Evolutionary conservation across 2,888 invertebrate species (phyloP).

Genomic region (Serrognathus titanus): DNA sequence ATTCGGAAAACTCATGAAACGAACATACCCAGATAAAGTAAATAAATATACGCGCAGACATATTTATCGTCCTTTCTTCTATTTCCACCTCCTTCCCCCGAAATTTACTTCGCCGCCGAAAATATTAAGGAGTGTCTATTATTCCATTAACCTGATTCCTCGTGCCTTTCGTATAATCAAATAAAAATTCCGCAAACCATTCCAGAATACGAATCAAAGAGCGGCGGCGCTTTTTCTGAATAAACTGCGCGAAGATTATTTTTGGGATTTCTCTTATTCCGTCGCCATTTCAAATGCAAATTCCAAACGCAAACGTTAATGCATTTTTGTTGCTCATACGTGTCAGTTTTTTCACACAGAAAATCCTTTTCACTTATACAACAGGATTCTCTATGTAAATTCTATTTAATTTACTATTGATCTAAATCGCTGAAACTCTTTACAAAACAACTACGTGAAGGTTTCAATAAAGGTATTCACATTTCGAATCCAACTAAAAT

Average conservation of each 20-base stretch:
- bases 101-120: slow-evolving; percentile 31
- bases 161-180: slow-evolving; percentile 2
- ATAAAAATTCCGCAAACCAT: slow-evolving; percentile 3
- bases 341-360: too few species aligned
- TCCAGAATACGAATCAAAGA: not conserved
- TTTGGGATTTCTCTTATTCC: too few species aligned
- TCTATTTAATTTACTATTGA: too few species aligned
- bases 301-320: too few species aligned
- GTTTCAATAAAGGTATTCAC: too few species aligned
- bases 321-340: too few species aligned
- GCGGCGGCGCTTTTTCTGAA: not conserved
- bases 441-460: too few species aligned
- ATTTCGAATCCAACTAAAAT: too few species aligned
- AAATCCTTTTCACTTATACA: too few species aligned
- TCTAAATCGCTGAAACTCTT: too few species aligned
- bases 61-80: slow-evolving; percentile 24
- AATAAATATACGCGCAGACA: slow-evolving; percentile 16
- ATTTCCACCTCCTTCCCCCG: slow-evolving; percentile 19
- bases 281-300: too few species aligned
- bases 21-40: not conserved
- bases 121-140: slow-evolving; percentile 37
- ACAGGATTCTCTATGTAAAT: too few species aligned
- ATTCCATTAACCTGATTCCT: slow-evolving; percentile 37
- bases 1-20: not conserved
- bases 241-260: not conserved